Evolutionary conservation across 2,113 vertebrate species (phyloP).

Genomic region (Gymnobelideus leadbeateri): DNA sequence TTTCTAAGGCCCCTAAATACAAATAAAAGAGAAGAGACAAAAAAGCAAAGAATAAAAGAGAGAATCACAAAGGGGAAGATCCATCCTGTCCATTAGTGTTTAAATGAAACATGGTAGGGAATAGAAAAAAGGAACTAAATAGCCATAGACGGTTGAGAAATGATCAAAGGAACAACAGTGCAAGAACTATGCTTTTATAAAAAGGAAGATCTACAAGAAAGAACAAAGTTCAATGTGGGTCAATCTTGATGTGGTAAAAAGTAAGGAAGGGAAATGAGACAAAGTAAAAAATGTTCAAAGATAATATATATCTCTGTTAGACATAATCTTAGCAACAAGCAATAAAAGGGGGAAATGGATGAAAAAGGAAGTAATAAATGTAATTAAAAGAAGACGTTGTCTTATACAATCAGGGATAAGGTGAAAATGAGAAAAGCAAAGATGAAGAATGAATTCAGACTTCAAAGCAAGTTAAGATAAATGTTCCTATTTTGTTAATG

Average conservation of each 20-base stretch:
- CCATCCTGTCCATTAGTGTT: conserved; percentile 20
- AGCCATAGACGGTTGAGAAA: conserved; percentile 19
- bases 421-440: conserved; percentile 69
- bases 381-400: conserved; percentile 80
- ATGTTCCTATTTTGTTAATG: conserved; percentile 54
- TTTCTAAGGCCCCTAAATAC: conserved; percentile 50
- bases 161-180: conserved; percentile 17
- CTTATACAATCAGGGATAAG: conserved; percentile 66
- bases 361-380: conserved; percentile 78
- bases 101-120: conserved; percentile 40
- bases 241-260: conserved; percentile 58
- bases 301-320: conserved; percentile 77
- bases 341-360: conserved; percentile 72
- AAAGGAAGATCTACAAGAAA: conserved; percentile 45
- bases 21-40: conserved; percentile 58
- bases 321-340: conserved; percentile 83
- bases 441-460: conserved; percentile 59
- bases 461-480: conserved; percentile 67
- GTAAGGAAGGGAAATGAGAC: conserved; percentile 58
- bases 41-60: conserved; percentile 28
- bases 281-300: conserved; percentile 65
- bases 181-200: not conserved
- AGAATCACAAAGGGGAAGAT: not conserved
- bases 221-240: conserved; percentile 48
- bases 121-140: not conserved